Percentiles rank a stretch among this genome's conserved stretches.
Conservation (phyloP, 2,113 vertebrate genomes). For the Hypomesus transpacificus region DNA sequence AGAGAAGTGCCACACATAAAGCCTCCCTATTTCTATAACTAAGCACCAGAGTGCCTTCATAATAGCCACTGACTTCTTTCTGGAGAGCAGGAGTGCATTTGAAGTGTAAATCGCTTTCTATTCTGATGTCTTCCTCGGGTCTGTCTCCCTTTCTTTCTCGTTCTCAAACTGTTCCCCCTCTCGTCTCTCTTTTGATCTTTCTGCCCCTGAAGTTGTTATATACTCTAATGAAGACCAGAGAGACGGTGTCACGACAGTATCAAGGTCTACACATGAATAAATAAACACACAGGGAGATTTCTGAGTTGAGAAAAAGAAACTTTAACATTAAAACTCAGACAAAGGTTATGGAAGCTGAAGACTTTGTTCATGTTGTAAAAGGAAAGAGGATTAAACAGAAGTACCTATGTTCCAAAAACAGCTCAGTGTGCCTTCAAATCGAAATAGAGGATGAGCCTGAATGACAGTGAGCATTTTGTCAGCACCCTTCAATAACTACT, state of each 20-base stretch:
- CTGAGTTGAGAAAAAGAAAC: background rate
- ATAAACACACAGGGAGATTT: constrained; percentile 14
- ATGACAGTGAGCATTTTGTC: too few species aligned
- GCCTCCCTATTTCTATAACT: too few species aligned
- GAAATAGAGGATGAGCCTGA: background rate
- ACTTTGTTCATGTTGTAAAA: too few species aligned
- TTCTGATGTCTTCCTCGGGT: constrained; percentile 28
- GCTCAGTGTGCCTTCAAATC: background rate
- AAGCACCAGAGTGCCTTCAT: too few species aligned
- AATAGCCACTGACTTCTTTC: too few species aligned
- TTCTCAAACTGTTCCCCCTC: constrained; percentile 24
- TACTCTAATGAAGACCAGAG: constrained; percentile 62
- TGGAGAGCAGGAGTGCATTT: constrained; percentile 19
- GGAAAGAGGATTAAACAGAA: too few species aligned
- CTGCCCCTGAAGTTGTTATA: constrained; percentile 35
- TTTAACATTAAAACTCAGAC: background rate
- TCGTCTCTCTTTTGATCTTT: background rate
- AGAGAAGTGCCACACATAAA: too few species aligned
- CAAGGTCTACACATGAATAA: constrained; percentile 38
- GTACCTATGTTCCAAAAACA: too few species aligned
- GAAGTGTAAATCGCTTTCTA: constrained; percentile 48
- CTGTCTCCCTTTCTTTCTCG: constrained; percentile 21
- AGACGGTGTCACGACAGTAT: constrained; percentile 44
- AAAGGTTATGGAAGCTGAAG: background rate
- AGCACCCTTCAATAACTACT: too few species aligned